These are phyloP conservation scores for Temnothorax curvispinosus DNA, from an alignment of 1,140 invertebrate genomes.

Conservation along the genomic window DNA sequence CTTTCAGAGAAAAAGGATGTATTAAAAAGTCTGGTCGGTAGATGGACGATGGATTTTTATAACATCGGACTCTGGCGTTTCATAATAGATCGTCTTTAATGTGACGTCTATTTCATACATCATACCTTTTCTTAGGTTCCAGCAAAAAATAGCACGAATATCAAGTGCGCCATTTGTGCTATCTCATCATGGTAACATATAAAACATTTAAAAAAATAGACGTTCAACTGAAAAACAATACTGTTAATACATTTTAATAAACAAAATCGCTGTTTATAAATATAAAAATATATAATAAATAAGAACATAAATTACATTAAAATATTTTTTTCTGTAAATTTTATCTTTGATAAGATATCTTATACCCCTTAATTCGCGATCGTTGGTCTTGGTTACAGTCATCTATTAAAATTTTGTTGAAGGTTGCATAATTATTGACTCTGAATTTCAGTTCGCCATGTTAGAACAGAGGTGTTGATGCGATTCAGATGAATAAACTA, in stretches of 20 bases:
- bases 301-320: background rate
- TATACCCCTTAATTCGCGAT: background rate
- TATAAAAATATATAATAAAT: background rate
- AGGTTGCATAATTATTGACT: background rate
- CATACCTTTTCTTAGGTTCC: slow-evolving; percentile 7
- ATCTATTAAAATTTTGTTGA: background rate
- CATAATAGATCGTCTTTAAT: slow-evolving; percentile 44
- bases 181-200: background rate
- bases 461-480: background rate
- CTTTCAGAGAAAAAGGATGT: slow-evolving; percentile 40
- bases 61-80: slow-evolving; percentile 25
- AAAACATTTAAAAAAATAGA: background rate
- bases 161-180: background rate
- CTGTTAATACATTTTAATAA: background rate
- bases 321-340: background rate
- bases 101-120: slow-evolving; percentile 54
- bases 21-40: slow-evolving; percentile 41
- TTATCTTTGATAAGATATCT: background rate
- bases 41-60: slow-evolving; percentile 45
- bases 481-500: slow-evolving; percentile 24
- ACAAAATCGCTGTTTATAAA: background rate
- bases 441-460: background rate
- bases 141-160: slow-evolving; percentile 25
- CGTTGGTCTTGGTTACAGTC: too few species aligned
- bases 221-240: too few species aligned